These are phyloP conservation scores for Megaceryle alcyon DNA, from an alignment of 2,797 vertebrate genomes.

Conservation along the genomic window DNA sequence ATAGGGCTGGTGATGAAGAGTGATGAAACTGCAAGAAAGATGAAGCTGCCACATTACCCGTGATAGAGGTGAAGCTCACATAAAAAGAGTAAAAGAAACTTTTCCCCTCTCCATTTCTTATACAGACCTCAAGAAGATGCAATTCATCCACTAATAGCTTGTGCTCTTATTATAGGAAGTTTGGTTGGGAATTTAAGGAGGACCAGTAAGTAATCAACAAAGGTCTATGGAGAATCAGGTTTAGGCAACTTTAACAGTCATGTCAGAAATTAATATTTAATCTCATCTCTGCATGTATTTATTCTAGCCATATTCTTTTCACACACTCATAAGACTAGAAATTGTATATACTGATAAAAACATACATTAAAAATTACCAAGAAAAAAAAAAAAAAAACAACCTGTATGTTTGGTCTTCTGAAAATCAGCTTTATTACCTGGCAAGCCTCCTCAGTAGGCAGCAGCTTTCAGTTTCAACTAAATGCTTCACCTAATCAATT, in stretches of 20 bases:
- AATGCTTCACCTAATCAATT: neutral
- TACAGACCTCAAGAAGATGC: neutral
- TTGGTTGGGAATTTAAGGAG: neutral
- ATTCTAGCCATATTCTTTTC: neutral
- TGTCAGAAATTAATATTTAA: neutral
- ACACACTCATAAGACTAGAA: neutral
- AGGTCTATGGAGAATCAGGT: neutral
- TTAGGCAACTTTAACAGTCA: neutral
- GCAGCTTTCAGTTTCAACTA: neutral
- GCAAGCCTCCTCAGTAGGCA: neutral
- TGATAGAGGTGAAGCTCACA: neutral
- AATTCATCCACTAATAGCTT: neutral
- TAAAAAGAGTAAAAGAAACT: neutral
- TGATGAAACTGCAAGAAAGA: neutral
- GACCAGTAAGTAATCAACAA: neutral
- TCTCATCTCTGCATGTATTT: neutral
- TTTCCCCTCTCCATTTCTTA: neutral
- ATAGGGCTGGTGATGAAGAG: neutral
- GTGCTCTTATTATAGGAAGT: neutral
- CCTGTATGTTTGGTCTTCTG: neutral
- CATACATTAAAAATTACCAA: neutral
- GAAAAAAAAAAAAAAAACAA: neutral
- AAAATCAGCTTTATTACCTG: neutral
- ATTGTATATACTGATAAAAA: neutral
- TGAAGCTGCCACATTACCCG: neutral